Base-by-base conservation (phyloP, 1,140 invertebrate genomes). In the Papilio polytes region DNA sequence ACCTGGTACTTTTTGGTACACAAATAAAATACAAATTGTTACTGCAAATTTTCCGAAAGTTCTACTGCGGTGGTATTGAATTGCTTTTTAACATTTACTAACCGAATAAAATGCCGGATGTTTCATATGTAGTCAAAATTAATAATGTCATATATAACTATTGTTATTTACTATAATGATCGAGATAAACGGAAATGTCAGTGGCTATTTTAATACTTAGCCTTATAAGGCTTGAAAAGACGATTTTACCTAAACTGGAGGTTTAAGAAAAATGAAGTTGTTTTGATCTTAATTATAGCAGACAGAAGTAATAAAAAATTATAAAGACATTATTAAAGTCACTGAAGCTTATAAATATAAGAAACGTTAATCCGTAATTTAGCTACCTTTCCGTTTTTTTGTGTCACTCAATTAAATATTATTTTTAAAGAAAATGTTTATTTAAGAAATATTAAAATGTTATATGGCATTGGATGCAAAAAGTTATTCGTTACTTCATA, bases 131-230 rank as follows among this genome's bases (percentile, higher is more conserved):
- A 12, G 59, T 63, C 26, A 63, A 22, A 63, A 63, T 26, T 63
- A 63, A 63, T 13, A 63, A 63, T 26, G 59, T 63, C 59, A 63
- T 26, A 59, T 59, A n/a, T 10, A 22, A 59, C 22, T 26, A 26
- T 63, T 63, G 20, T 63, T 63, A 63, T 63, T 63, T 63, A 63
- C 22, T 63, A 56, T 63, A 7, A 63, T 22, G 59, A 63, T 22
- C 22, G 22, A 63, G 20, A 63, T 63, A 44, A 73, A 41, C 18
- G 20, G 31, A 26, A 44, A 46, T 74, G 36, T 18, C 72, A 44
- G 72, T 46, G 4, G 44, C 44, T 22, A 20, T 44, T 31, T 63
- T 26, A 26, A 1, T 63, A 56, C n/a, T 56, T 18, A 26, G 26
- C 59, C 9, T 3, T 26, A 26, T 22, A 26, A 26, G 22, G 10